Base-by-base conservation (phyloP, 2,888 invertebrate species). In the Emmelina monodactyla region DNA sequence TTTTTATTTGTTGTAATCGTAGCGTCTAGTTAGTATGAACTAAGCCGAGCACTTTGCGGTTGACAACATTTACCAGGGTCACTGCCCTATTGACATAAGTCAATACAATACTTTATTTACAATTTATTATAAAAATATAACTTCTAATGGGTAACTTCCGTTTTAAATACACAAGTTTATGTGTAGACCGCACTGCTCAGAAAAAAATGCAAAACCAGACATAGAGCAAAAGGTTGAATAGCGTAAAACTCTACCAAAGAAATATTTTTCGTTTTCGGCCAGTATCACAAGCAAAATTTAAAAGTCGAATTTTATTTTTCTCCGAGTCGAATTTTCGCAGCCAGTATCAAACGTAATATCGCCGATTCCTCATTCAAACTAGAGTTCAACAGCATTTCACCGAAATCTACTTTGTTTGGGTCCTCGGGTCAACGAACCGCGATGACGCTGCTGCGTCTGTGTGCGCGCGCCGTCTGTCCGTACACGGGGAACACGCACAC, bases 401-500 rank as follows among this genome's bases (percentile, higher is more conserved):
- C 78, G 72, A 78, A 79, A 72, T 76, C 72, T 68, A 76, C 76
- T 72, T 75, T 78, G 78, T 79, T 78, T 78, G 76, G 78, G 78
- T 73, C 71, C 67, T 51, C 59, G 70, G 80, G 72, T 75, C 76
- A 61, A 62, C 51, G 79, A 68, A 60, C 73, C 55, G 51, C 49
- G 55, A 61, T 70, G 72, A 70, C 72, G 75, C 66, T 64, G 46
- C 44, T 50, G 49, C 46, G 62, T 42, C 47, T 58, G 69, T 73
- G 72, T 72, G 76, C 66, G 68, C 59, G 62, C 64, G 59, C 57
- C 62, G 55, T 50, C 3, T 25, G n/a, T n/a, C n/a, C n/a, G n/a
- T n/a, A n/a, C n/a, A n/a, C n/a, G n/a, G n/a, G n/a, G n/a, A n/a
- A n/a, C n/a, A 25, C 25, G 50, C 54, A 25, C 53, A 51, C 57